These are phyloP conservation scores for Gouania willdenowi DNA, from an alignment of 2,797 vertebrate species.

Conservation along the genomic window DNA sequence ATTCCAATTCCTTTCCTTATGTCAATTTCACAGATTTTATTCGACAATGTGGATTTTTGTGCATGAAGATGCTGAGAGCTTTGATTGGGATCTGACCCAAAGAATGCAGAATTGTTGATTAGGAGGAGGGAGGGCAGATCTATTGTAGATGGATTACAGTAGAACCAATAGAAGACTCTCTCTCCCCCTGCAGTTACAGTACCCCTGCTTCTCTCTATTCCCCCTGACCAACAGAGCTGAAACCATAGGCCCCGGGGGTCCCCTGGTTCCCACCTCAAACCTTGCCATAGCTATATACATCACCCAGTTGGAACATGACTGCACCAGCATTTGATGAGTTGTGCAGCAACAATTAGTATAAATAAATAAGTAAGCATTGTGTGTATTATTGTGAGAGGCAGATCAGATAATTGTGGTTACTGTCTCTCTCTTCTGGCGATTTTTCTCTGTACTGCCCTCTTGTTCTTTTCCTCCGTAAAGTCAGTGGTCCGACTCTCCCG, in stretches of 20 bases:
- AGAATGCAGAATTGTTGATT: conserved; percentile 63
- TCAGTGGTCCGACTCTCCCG: conserved; percentile 60
- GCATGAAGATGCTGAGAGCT: conserved; percentile 60
- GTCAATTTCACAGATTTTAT: no score
- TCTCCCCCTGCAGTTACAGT: conserved; percentile 72
- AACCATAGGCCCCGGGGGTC: conserved; percentile 78
- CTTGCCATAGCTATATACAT: conserved; percentile 67
- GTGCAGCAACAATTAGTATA: not conserved
- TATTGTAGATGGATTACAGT: conserved; percentile 81
- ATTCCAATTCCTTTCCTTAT: no score
- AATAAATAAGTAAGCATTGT: no score
- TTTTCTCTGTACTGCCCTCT: conserved; percentile 37
- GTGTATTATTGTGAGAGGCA: no score
- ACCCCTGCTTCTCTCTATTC: conserved; percentile 71
- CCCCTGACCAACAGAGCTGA: conserved; percentile 85
- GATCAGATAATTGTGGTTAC: no score
- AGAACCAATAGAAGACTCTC: conserved; percentile 69
- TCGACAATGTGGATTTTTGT: conserved; percentile 14
- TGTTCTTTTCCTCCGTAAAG: conserved; percentile 61
- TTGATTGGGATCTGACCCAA: conserved; percentile 79
- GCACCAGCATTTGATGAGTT: conserved; percentile 16
- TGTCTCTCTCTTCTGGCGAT: conserved; percentile 42
- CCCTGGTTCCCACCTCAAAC: conserved; percentile 84
- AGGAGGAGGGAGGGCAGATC: conserved; percentile 26
- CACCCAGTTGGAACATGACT: conserved; percentile 15